A percentile compares a stretch with the other conserved stretches of the same genome.
Conservation (phyloP, 2,888 invertebrate species). For the Sipunculus nudus region DNA sequence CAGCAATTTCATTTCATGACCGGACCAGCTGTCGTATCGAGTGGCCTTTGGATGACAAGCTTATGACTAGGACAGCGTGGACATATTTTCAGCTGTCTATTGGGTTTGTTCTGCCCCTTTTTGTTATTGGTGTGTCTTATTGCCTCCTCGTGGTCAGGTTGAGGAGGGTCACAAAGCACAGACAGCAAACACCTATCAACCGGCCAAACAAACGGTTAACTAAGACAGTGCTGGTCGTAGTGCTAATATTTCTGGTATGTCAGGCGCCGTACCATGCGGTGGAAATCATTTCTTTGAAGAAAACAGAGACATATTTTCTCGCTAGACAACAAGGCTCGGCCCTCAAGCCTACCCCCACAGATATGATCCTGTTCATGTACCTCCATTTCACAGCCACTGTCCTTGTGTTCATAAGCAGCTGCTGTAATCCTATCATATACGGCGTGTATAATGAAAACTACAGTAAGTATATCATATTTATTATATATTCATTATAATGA, state of each 20-base stretch:
- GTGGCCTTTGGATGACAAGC: constrained; percentile 6
- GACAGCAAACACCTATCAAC: not conserved
- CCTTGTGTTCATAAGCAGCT: constrained; percentile 28
- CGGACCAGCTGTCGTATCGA: not conserved
- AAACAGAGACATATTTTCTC: not conserved
- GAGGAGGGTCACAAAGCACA: not conserved
- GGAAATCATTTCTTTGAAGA: constrained; percentile 17
- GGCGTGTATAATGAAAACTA: constrained; percentile 34
- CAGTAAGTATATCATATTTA: no score
- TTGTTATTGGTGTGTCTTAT: constrained; percentile 18
- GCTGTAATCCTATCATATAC: constrained; percentile 34
- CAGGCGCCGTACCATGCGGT: constrained; percentile 29
- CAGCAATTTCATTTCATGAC: no score
- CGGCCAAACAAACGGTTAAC: constrained; percentile 24
- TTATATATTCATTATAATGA: no score
- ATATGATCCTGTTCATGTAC: constrained; percentile 10
- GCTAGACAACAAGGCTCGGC: no score
- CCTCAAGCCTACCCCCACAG: not conserved
- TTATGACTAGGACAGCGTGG: constrained; percentile 4
- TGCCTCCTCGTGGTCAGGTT: constrained; percentile 10
- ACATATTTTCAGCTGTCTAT: constrained; percentile 15
- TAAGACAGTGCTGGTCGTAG: constrained; percentile 27
- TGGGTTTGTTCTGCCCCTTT: constrained; percentile 21
- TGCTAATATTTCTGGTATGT: constrained; percentile 27
- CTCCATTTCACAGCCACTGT: constrained; percentile 16